These are phyloP conservation scores for Drosophila mettleri DNA, from an alignment of 2,888 invertebrate genomes.

Conservation along the genomic window DNA sequence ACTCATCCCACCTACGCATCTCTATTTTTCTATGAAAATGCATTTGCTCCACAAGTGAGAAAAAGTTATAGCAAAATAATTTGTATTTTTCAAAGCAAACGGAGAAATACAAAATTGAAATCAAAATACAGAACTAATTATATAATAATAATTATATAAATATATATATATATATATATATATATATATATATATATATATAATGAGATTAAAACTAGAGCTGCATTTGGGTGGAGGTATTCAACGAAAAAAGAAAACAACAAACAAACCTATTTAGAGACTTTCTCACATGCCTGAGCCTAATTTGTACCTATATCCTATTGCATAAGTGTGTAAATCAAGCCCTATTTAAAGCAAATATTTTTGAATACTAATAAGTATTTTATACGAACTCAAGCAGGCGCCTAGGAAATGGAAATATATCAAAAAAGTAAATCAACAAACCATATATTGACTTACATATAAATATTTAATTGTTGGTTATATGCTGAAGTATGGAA, in stretches of 20 bases:
- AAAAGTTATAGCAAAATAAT: conserved; percentile 40
- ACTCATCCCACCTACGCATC: conserved; percentile 84
- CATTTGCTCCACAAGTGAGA: conserved; percentile 68
- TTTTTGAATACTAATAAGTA: conserved; percentile 70
- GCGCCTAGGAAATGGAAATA: conserved; percentile 63
- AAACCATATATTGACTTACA: conserved; percentile 13
- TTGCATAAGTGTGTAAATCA: conserved; percentile 75
- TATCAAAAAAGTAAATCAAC: conserved; percentile 55
- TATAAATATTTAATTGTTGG: conserved; percentile 67
- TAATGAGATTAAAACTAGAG: conserved; percentile 48
- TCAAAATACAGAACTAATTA: conserved; percentile 51
- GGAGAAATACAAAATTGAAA: conserved; percentile 38
- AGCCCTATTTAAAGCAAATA: conserved; percentile 65
- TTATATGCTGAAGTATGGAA: conserved; percentile 70
- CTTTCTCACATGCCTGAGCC: conserved; percentile 78
- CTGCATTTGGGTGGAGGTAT: conserved; percentile 55
- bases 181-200: conserved; percentile 22
- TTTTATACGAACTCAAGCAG: conserved; percentile 66
- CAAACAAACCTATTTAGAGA: conserved; percentile 66
- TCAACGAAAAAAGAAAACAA: conserved; percentile 54
- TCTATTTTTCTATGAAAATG: conserved; percentile 84
- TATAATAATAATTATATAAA: conserved; percentile 33
- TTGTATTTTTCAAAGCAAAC: conserved; percentile 62
- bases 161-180: conserved; percentile 31
- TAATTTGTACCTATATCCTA: conserved; percentile 83